Percentiles rank a stretch among this genome's conserved stretches.
Conservation (phyloP, 2,888 invertebrate species). For the Allophyes oxyacanthae region DNA sequence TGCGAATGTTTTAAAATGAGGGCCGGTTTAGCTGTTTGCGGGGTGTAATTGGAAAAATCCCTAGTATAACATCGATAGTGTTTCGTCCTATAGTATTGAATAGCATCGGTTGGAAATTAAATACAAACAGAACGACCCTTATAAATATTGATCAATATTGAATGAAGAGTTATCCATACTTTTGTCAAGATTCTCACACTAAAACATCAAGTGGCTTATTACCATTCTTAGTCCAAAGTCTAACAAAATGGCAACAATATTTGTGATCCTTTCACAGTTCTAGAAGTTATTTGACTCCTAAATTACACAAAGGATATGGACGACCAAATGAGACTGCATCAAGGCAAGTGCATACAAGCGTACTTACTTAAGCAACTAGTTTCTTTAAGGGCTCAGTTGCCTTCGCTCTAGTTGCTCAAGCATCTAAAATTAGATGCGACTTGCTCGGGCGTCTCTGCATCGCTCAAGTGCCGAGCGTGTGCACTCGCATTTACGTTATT, state of each 20-base stretch:
- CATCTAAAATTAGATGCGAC: constrained; percentile 41
- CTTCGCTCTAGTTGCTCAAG: constrained; percentile 17
- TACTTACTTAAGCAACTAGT: constrained; percentile 25
- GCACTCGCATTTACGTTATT: constrained; percentile 33
- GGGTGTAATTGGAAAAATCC: no score
- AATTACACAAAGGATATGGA: constrained; percentile 8
- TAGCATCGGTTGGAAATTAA: no score
- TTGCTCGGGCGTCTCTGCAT: constrained; percentile 27
- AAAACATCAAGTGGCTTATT: no score
- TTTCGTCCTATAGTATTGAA: no score
- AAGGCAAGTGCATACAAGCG: constrained; percentile 9
- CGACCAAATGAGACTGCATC: background rate
- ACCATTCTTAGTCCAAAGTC: no score
- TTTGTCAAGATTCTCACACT: no score
- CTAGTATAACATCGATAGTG: no score
- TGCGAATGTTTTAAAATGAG: constrained; percentile 17
- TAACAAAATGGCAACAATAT: no score
- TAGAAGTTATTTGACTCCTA: background rate
- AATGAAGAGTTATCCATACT: no score
- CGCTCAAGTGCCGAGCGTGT: constrained; percentile 33
- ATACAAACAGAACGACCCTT: no score
- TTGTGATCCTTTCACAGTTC: no score
- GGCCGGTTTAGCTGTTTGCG: constrained; percentile 31
- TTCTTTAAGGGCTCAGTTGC: constrained; percentile 39
- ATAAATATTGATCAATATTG: background rate